Evolutionary conservation across 35 echinoderm and acorn worm species (phyloP).

Genomic region (Hemicentrotus pulcherrimus): DNA sequence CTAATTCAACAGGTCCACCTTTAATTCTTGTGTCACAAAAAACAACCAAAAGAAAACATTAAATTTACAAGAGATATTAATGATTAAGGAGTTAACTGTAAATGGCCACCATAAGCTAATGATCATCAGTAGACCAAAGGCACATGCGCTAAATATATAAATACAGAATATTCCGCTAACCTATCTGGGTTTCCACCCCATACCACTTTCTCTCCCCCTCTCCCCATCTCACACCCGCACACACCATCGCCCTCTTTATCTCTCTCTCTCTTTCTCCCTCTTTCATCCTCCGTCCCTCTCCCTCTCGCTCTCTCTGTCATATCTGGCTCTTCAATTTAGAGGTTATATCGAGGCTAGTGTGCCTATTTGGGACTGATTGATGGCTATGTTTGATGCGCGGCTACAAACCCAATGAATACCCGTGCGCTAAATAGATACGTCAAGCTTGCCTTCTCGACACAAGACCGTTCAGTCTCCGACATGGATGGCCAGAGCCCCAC

Average conservation of each 20-base stretch:
- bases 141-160: neutral
- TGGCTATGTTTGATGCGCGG: neutral
- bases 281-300: neutral
- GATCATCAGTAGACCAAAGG: neutral
- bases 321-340: conserved; percentile 38
- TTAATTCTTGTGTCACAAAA: no score
- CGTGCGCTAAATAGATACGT: neutral
- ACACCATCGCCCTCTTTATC: neutral
- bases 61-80: no score
- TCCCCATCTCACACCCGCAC: no score
- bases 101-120: no score
- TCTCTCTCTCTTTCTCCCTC: no score
- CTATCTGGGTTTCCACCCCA: neutral
- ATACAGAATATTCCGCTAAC: neutral
- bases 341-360: conserved; percentile 16
- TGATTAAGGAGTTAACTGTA: no score
- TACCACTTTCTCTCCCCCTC: no score
- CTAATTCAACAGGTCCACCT: no score
- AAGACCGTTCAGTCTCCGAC: neutral
- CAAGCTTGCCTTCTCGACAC: neutral
- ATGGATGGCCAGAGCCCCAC: neutral
- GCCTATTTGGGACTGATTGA: conserved; percentile 40
- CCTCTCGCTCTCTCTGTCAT: neutral
- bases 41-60: no score
- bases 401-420: neutral